These are phyloP conservation scores for Rhynchonycteris naso DNA, from an alignment of 2,797 vertebrate species.

Conservation along the genomic window DNA sequence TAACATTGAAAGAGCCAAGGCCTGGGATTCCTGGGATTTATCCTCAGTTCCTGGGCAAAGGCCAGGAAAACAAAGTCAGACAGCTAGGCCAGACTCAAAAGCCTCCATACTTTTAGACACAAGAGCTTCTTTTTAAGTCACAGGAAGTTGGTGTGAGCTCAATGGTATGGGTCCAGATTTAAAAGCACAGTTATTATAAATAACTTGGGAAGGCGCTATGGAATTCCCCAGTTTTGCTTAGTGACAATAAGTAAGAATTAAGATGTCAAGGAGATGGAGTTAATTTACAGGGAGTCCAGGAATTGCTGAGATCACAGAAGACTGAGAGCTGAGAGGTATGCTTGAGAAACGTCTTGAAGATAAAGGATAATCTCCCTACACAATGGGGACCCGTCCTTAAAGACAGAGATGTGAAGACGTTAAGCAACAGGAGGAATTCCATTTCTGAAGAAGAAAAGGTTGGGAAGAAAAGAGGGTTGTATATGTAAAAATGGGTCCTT, in stretches of 20 bases:
- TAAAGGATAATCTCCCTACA: conserved; percentile 28
- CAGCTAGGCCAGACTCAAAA: conserved; percentile 48
- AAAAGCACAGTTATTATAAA: conserved; percentile 4
- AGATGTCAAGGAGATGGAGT: conserved; percentile 25
- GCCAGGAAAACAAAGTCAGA: conserved; percentile 69
- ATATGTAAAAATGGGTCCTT: background rate
- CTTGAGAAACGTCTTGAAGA: background rate
- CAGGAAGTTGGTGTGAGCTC: background rate
- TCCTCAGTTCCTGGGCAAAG: conserved; percentile 55
- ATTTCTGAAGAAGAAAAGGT: background rate
- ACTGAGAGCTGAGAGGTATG: background rate
- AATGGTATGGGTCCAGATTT: background rate
- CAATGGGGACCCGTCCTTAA: background rate
- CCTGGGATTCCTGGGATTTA: conserved; percentile 68
- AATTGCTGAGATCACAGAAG: background rate
- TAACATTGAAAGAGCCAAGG: conserved; percentile 55
- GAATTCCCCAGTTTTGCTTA: background rate
- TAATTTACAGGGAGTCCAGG: background rate
- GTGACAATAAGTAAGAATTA: background rate
- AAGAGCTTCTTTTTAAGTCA: conserved; percentile 25
- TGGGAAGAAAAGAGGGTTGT: conserved; percentile 8
- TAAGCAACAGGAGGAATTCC: background rate
- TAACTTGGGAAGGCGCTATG: background rate
- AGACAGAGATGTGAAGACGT: background rate
- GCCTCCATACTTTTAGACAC: conserved; percentile 40